Evolutionary conservation across 2,888 invertebrate genomes (phyloP).

Genomic region (Philaethria dido): DNA sequence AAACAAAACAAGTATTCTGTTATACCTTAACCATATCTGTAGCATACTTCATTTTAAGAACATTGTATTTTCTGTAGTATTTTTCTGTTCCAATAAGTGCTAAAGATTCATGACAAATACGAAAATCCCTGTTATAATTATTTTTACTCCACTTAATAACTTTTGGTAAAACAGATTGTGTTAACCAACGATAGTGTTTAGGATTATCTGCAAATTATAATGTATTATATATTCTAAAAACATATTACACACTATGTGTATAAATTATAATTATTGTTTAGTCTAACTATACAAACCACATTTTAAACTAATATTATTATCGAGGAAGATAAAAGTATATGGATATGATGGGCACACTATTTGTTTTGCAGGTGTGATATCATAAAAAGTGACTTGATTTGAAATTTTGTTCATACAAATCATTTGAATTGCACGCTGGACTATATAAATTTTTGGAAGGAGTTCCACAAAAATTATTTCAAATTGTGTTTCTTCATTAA

Average conservation of each 20-base stretch:
- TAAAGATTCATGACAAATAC: constrained; percentile 82
- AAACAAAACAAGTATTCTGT: constrained; percentile 1
- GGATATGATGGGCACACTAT: constrained; percentile 76
- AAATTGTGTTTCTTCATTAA: constrained; percentile 40
- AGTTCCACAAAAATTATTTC: constrained; percentile 64
- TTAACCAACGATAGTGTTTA: constrained; percentile 82
- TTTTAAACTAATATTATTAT: constrained; percentile 66
- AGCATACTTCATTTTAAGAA: constrained; percentile 91
- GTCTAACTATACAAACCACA: constrained; percentile 57
- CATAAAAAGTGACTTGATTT: constrained; percentile 70
- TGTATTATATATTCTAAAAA: constrained; percentile 18
- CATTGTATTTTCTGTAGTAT: constrained; percentile 88
- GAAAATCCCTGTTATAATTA: constrained; percentile 49
- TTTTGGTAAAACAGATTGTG: constrained; percentile 82
- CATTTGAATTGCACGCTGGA: constrained; percentile 64
- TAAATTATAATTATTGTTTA: background rate
- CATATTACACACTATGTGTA: constrained; percentile 1
- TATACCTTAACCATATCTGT: constrained; percentile 87
- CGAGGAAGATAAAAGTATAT: constrained; percentile 70
- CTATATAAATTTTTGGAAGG: constrained; percentile 65
- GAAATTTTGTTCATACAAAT: constrained; percentile 67
- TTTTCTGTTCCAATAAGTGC: constrained; percentile 86
- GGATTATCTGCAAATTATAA: constrained; percentile 54
- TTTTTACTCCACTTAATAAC: constrained; percentile 86
- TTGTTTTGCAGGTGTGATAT: constrained; percentile 69